Evolutionary conservation across 2,888 invertebrate genomes (phyloP).

Genomic region (Colostygia pectinataria): DNA sequence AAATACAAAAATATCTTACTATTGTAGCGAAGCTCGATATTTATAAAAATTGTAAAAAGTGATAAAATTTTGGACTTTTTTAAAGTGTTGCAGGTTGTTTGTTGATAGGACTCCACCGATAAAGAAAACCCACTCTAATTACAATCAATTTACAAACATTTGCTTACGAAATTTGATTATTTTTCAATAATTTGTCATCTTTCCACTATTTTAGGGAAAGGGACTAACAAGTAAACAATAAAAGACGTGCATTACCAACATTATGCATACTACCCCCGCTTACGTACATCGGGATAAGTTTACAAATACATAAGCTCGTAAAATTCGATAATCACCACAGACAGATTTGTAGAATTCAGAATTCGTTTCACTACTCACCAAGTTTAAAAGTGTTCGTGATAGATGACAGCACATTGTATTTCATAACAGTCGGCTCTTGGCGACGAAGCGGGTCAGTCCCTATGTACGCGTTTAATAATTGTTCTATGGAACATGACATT

Average conservation of each 20-base stretch:
- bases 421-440: too few species aligned
- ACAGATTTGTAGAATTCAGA: slow-evolving; percentile 62
- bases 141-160: too few species aligned
- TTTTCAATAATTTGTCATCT: too few species aligned
- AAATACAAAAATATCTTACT: slow-evolving; percentile 34
- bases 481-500: too few species aligned
- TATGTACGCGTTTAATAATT: too few species aligned
- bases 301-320: slow-evolving; percentile 70
- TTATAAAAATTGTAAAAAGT: slow-evolving; percentile 13
- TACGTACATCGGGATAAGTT: slow-evolving; percentile 74
- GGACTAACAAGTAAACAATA: slow-evolving; percentile 14
- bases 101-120: too few species aligned
- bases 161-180: too few species aligned
- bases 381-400: neutral
- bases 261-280: slow-evolving; percentile 35
- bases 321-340: slow-evolving; percentile 82
- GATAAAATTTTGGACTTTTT: slow-evolving; percentile 3
- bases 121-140: neutral
- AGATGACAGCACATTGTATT: neutral
- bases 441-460: too few species aligned
- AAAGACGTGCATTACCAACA: slow-evolving; percentile 63
- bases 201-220: too few species aligned
- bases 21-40: slow-evolving; percentile 25
- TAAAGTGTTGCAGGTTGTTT: neutral
- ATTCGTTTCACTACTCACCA: slow-evolving; percentile 25